Evolutionary conservation across 2,888 invertebrate genomes (phyloP), one percentile per base, ranked within the genome.

Genomic region (Macropis europaea): DNA sequence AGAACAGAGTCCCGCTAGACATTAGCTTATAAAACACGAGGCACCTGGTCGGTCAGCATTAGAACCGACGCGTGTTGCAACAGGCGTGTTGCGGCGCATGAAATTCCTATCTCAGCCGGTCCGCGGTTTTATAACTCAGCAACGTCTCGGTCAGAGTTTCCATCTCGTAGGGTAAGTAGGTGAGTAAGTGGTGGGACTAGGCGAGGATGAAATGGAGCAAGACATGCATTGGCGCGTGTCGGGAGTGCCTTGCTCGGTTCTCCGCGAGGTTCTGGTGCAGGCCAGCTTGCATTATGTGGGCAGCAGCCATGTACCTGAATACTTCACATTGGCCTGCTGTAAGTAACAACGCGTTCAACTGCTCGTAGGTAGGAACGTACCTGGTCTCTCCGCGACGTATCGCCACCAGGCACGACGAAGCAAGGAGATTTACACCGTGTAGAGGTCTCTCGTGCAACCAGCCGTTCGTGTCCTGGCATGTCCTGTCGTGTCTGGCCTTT

Each of bases 151-250:
- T 81, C 81, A 86, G 82, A 86, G 84, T 87, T 89, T 89, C 88
- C 86, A 85, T 87, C 82, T 85, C 81, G 82, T 77, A 75, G 82
- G 75, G 78, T 86, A 89, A 89, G 88, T 89, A 88, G 89, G 89
- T 88, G 87, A 89, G 88, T 85, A 84, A 86, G 85, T 84, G 87
- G 84, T 83, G 82, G 83, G 83, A 85, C 84, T 87, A 83, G 83
- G 83, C 86, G 80, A 84, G 84, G 84, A 88, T 86, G 88, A 89
- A 89, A 89, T 89, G 87, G 88, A 89, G 89, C 89, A 88, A 88
- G 86, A 89, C 88, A 84, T 79, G 88, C 88, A 88, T 87, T 89
- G 87, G 85, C 88, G 88, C 89, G 88, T 88, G 89, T 89, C 89
- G 88, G 87, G 87, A 84, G 87, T 86, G 88, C 86, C 87, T 86